Evolutionary conservation across 92 coral and sea anemone species (phyloP).

Genomic region (Diadumene lineata): DNA sequence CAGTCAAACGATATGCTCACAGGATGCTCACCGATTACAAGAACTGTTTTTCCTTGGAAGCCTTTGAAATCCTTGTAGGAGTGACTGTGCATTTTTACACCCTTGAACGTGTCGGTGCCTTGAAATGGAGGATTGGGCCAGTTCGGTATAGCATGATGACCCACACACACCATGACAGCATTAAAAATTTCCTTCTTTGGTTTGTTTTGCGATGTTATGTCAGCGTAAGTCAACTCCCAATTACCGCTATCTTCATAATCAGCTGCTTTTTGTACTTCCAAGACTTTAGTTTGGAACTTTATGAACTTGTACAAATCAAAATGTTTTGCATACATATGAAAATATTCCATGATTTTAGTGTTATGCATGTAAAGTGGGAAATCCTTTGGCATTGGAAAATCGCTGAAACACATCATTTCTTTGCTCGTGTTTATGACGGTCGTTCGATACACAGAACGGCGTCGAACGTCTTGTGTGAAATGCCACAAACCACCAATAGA

Average conservation of each 20-base stretch:
- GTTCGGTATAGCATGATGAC: conserved; percentile 78
- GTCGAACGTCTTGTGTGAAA: conserved; percentile 76
- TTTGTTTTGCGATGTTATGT: conserved; percentile 14
- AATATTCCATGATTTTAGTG: conserved; percentile 68
- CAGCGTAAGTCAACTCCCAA: conserved; percentile 63
- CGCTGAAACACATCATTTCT: conserved; percentile 92
- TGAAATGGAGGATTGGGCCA: conserved; percentile 64
- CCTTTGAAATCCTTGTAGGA: conserved; percentile 78
- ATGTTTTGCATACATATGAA: conserved; percentile 72
- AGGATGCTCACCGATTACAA: conserved; percentile 19
- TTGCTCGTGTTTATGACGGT: conserved; percentile 91
- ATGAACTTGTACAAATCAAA: conserved; percentile 79
- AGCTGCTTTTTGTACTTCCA: conserved; percentile 50
- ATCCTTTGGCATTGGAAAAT: conserved; percentile 92
- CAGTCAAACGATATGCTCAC: too few species aligned
- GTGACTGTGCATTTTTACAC: conserved; percentile 89
- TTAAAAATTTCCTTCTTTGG: conserved; percentile 61
- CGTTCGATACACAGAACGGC: conserved; percentile 84
- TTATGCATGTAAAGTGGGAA: conserved; percentile 84
- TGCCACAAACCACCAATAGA: conserved; percentile 90
- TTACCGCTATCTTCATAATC: conserved; percentile 68
- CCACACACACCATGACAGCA: conserved; percentile 81
- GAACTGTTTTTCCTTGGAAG: conserved; percentile 70
- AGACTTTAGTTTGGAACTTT: conserved; percentile 64
- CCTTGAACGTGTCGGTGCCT: conserved; percentile 75